phyloP scores from a whole-genome alignment of 2,888 invertebrate species.

The Agriopis aurantiaria region DNA sequence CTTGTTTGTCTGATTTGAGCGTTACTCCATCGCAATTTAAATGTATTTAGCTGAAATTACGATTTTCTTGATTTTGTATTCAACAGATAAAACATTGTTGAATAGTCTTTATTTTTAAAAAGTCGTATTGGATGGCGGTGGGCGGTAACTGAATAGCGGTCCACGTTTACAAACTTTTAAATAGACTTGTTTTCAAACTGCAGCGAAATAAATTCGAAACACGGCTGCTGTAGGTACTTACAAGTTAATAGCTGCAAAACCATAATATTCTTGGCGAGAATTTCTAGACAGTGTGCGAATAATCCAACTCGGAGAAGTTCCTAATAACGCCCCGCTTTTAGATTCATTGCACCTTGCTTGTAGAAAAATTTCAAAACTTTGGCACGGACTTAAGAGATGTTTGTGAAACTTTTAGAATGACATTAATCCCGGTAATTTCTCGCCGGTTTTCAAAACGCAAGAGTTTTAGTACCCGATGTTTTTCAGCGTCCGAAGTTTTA shows the following conservation, averaged over 20 bases:
- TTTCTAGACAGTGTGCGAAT: constrained; percentile 60
- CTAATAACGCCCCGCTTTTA: constrained; percentile 74
- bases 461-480: constrained; percentile 56
- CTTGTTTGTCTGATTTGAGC: too few species aligned
- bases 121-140: constrained; percentile 4
- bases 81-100: constrained; percentile 5
- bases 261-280: constrained; percentile 60
- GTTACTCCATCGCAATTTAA: too few species aligned
- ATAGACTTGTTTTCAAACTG: constrained; percentile 33
- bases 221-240: constrained; percentile 41
- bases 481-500: constrained; percentile 51
- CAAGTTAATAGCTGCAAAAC: constrained; percentile 57
- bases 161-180: constrained; percentile 29
- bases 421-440: constrained; percentile 72
- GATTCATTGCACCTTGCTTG: constrained; percentile 80
- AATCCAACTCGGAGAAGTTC: constrained; percentile 73
- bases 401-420: constrained; percentile 72
- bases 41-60: too few species aligned
- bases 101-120: constrained; percentile 2
- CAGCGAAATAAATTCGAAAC: constrained; percentile 39
- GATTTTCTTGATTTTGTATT: not conserved
- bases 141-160: constrained; percentile 5
- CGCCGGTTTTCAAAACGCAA: constrained; percentile 56
- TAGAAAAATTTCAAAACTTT: constrained; percentile 73
- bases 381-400: constrained; percentile 63